Conservation (phyloP, 1,140 invertebrate species). For the Penaeus vannamei region DNA sequence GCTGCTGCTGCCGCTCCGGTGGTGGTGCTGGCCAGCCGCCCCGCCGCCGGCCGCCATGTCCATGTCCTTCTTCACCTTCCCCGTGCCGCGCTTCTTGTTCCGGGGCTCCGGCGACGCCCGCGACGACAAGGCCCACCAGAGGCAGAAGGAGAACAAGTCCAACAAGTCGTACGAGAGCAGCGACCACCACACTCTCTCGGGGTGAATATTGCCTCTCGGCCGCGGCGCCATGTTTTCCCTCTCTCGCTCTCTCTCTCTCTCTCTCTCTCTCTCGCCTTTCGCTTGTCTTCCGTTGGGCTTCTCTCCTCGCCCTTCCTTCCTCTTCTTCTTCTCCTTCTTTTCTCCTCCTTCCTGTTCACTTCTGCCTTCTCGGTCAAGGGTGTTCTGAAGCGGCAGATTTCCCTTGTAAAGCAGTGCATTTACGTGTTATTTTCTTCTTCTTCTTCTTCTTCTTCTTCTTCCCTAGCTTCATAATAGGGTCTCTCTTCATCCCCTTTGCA, state of each 20-base stretch:
- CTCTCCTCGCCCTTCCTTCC: background rate
- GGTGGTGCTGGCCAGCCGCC: background rate
- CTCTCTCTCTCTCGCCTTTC: too few relatives aligned
- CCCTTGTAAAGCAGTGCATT: too few relatives aligned
- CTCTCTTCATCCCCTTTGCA: too few relatives aligned
- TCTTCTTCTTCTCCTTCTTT: background rate
- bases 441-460: too few relatives aligned
- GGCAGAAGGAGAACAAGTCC: conserved; percentile 53
- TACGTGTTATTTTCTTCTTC: too few relatives aligned
- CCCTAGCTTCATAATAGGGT: too few relatives aligned
- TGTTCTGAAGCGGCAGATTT: too few relatives aligned
- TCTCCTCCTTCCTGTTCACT: background rate
- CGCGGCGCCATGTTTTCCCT: too few relatives aligned
- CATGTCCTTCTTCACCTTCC: conserved; percentile 61
- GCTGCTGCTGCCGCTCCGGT: background rate
- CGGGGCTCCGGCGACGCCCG: conserved; percentile 56
- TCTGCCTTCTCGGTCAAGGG: background rate
- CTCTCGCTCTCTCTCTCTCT: too few relatives aligned
- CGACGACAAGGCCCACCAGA: conserved; percentile 54
- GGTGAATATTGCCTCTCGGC: conserved; percentile 29
- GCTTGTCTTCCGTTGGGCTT: background rate
- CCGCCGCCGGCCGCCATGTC: conserved; percentile 58
- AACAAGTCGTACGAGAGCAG: conserved; percentile 48
- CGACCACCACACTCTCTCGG: conserved; percentile 45
- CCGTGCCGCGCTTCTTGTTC: conserved; percentile 57